Percentiles rank a stretch among this genome's conserved stretches.
Evolutionary conservation across 2,888 invertebrate species (phyloP).

Genomic region (Diplazon laetatorius): DNA sequence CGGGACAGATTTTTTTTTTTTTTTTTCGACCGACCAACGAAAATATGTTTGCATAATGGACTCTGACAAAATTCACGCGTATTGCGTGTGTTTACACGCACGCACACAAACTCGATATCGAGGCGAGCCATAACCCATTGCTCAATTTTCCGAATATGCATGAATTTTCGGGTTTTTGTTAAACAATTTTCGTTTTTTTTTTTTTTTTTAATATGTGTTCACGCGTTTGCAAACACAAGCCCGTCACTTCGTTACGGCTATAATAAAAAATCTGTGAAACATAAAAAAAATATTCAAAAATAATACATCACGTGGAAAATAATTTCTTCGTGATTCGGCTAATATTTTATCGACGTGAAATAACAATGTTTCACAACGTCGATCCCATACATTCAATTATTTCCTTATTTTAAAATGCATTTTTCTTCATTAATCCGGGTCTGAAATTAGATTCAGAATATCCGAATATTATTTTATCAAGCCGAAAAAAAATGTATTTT

Average conservation of each 20-base stretch:
- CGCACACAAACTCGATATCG: too few relatives aligned
- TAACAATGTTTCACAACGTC: too few relatives aligned
- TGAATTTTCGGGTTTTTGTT: slow-evolving; percentile 12
- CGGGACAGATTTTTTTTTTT: too few relatives aligned
- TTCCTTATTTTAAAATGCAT: too few relatives aligned
- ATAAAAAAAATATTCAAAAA: neutral
- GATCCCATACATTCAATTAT: too few relatives aligned
- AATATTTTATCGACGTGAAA: too few relatives aligned
- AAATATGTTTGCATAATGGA: slow-evolving; percentile 36
- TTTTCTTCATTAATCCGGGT: too few relatives aligned
- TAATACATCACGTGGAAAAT: too few relatives aligned
- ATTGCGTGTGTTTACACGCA: neutral
- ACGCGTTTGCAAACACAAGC: neutral
- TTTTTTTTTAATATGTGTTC: slow-evolving; percentile 10
- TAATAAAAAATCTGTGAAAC: neutral
- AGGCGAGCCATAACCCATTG: slow-evolving; percentile 43
- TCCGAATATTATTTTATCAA: too few relatives aligned
- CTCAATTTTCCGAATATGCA: slow-evolving; percentile 36
- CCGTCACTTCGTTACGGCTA: neutral
- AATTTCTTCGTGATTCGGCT: too few relatives aligned
- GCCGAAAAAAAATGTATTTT: too few relatives aligned
- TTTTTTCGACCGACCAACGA: slow-evolving; percentile 43
- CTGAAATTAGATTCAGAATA: too few relatives aligned
- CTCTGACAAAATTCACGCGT: neutral
- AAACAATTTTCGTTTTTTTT: slow-evolving; percentile 32